Percentiles rank a stretch among this genome's conserved stretches.
phyloP scores from a whole-genome alignment of 2,113 vertebrate genomes.

The Hemicordylus capensis region DNA sequence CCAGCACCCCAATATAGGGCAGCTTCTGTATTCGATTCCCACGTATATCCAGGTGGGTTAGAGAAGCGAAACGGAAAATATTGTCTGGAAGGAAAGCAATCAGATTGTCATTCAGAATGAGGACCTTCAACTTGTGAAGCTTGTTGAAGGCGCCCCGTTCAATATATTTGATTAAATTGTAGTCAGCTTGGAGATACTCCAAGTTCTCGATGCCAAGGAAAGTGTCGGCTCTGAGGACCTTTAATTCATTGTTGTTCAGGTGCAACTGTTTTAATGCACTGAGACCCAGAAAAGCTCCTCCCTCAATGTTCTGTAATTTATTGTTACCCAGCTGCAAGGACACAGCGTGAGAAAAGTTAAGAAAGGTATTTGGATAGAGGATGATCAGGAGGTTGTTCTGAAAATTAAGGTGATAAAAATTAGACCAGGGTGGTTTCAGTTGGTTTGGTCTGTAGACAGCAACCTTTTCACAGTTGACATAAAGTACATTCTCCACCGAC shows the following conservation, averaged over 20 bases:
- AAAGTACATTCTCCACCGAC: conserved; percentile 96
- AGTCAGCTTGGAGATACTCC: conserved; percentile 99
- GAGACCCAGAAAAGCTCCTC: conserved; percentile 95
- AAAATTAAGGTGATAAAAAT: conserved; percentile 97
- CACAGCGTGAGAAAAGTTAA: conserved; percentile 97
- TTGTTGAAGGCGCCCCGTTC: conserved; percentile 99
- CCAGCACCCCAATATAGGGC: conserved; percentile 95
- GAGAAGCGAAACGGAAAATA: conserved; percentile 97
- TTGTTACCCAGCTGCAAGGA: conserved; percentile 98
- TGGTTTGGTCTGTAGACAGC: conserved; percentile 96
- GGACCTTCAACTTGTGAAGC: conserved; percentile 96
- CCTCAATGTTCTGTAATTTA: conserved; percentile 97
- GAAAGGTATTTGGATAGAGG: conserved; percentile 95
- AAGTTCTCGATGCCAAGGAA: conserved; percentile 98
- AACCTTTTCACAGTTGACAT: conserved; percentile 98
- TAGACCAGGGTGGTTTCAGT: conserved; percentile 91
- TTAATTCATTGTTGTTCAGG: conserved; percentile 98
- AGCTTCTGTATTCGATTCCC: conserved; percentile 97
- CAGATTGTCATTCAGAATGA: conserved; percentile 98
- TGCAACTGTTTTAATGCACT: conserved; percentile 96
- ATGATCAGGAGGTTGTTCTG: conserved; percentile 96
- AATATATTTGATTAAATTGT: conserved; percentile 98
- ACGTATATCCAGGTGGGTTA: conserved; percentile 98
- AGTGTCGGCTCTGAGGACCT: conserved; percentile 94
- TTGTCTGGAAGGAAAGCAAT: conserved; percentile 96